Evolutionary conservation across 2,113 vertebrate genomes (phyloP).

Genomic region (Indicator indicator): DNA sequence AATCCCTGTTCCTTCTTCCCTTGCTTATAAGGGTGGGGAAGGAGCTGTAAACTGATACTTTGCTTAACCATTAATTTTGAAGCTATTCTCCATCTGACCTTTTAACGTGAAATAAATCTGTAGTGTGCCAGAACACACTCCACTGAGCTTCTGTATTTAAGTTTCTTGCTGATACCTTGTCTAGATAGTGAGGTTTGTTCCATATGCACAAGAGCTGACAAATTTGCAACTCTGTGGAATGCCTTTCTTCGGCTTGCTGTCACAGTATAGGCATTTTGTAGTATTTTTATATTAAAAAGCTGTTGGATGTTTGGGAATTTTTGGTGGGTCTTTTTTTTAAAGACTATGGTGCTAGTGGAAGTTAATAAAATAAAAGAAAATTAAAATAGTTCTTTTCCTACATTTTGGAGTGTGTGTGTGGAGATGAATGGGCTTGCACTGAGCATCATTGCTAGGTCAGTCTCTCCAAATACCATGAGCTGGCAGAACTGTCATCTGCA

Average conservation of each 20-base stretch:
- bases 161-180: not conserved
- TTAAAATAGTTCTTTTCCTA: not conserved
- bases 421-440: not conserved
- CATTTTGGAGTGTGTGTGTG: not conserved
- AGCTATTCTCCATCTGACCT: not conserved
- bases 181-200: not conserved
- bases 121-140: not conserved
- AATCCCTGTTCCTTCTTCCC: conserved; percentile 15
- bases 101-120: not conserved
- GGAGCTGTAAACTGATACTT: conserved; percentile 34
- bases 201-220: not conserved
- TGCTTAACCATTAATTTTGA: conserved; percentile 37
- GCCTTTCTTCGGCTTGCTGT: not conserved
- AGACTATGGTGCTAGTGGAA: not conserved
- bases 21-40: not conserved
- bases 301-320: not conserved
- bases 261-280: not conserved
- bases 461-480: accelerated
- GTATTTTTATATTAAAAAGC: not conserved
- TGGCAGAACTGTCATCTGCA: not conserved
- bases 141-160: not conserved
- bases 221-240: not conserved
- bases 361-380: not conserved
- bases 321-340: not conserved
- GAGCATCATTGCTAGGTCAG: not conserved